A percentile compares a stretch with the other conserved stretches of the same genome.
These are phyloP conservation scores for Macquaria australasica DNA, from an alignment of 2,113 vertebrate species.

Conservation along the genomic window DNA sequence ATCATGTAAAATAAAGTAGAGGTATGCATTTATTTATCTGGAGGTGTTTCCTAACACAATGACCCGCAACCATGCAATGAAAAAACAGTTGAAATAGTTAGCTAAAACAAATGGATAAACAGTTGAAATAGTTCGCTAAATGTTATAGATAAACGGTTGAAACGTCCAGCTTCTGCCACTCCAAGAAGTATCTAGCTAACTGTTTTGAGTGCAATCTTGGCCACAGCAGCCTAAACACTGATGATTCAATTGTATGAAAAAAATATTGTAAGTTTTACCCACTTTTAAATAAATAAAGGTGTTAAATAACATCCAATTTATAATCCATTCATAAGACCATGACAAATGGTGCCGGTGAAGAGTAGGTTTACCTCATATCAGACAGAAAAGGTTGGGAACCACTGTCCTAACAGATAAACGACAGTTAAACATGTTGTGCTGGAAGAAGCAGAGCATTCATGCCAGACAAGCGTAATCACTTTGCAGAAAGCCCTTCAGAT, in stretches of 20 bases:
- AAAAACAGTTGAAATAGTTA: neutral
- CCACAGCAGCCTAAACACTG: neutral
- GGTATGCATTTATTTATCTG: neutral
- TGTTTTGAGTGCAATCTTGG: neutral
- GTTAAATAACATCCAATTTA: neutral
- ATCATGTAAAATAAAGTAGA: neutral
- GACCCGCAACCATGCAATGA: neutral
- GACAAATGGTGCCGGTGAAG: neutral
- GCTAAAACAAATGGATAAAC: too few species aligned
- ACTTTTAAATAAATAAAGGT: too few species aligned
- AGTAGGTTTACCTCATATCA: neutral
- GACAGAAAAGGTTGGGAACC: neutral
- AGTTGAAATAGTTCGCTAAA: neutral
- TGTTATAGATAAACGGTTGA: neutral
- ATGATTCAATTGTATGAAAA: neutral
- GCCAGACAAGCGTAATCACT: neutral
- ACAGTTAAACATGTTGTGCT: neutral
- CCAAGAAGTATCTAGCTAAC: too few species aligned
- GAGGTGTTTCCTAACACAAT: neutral
- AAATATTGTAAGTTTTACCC: neutral
- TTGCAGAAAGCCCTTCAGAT: neutral
- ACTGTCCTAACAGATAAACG: neutral
- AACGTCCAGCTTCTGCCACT: neutral
- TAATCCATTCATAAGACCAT: neutral
- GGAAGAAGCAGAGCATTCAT: neutral